Percentiles rank a stretch among this genome's conserved stretches.
These are phyloP conservation scores for Creontiades dilutus DNA, from an alignment of 2,888 invertebrate species.

Conservation along the genomic window DNA sequence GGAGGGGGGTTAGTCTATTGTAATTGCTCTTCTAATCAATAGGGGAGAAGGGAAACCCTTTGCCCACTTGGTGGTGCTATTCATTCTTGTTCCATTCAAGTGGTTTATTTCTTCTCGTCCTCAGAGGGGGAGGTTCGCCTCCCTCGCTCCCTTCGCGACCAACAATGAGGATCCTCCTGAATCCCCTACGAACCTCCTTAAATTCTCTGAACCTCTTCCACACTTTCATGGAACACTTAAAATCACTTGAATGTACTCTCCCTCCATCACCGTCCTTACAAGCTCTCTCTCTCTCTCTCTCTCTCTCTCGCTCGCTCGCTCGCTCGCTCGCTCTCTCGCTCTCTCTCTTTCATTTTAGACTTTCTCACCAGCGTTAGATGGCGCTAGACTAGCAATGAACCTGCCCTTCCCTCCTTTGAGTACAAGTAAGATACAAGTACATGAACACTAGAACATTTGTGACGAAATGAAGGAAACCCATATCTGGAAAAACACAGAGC, in stretches of 20 bases:
- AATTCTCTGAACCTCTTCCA: background rate
- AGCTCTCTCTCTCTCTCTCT: too few species aligned
- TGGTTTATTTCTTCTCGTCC: background rate
- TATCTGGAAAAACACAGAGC: too few species aligned
- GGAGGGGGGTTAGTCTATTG: background rate
- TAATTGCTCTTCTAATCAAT: slow-evolving; percentile 34
- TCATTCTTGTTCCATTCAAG: slow-evolving; percentile 60
- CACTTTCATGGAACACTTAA: background rate
- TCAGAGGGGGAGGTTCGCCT: background rate
- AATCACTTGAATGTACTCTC: background rate
- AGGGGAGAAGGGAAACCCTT: background rate
- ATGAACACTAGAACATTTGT: too few species aligned
- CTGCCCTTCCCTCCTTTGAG: too few species aligned
- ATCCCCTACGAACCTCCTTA: background rate
- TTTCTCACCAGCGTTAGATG: too few species aligned
- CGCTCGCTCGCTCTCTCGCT: too few species aligned
- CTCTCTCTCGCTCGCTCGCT: too few species aligned
- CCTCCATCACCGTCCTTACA: background rate
- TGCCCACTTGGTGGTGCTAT: slow-evolving; percentile 47
- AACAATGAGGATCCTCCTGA: background rate
- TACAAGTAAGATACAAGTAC: too few species aligned
- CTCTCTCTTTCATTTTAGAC: too few species aligned
- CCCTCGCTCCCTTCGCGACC: background rate
- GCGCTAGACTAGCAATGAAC: too few species aligned
- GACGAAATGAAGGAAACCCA: too few species aligned